phyloP scores from a whole-genome alignment of 2,888 invertebrate species.

The Scaeva pyrastri region DNA sequence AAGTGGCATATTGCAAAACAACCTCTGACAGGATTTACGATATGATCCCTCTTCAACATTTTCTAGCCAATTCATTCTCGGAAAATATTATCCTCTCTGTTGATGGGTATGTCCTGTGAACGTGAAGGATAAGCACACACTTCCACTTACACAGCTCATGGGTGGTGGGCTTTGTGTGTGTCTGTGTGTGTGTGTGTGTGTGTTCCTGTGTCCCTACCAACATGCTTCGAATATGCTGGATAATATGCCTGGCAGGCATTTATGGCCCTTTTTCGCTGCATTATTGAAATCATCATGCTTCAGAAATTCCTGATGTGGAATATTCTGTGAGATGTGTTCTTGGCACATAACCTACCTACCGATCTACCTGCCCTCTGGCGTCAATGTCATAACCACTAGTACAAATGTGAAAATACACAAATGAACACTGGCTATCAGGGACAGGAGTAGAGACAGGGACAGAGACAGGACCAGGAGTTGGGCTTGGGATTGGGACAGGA shows the following conservation, averaged over 20 bases:
- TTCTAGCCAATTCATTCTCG: conserved; percentile 71
- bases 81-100: conserved; percentile 57
- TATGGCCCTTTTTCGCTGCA: conserved; percentile 64
- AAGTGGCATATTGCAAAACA: conserved; percentile 72
- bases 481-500: neutral
- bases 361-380: conserved; percentile 58
- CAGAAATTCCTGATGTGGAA: conserved; percentile 65
- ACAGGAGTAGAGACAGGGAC: neutral
- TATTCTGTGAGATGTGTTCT: conserved; percentile 43
- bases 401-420: conserved; percentile 52
- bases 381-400: conserved; percentile 50
- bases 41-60: conserved; percentile 62
- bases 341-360: conserved; percentile 2
- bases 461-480: neutral
- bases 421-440: conserved; percentile 21
- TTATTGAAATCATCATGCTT: conserved; percentile 75
- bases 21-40: conserved; percentile 72
- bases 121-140: conserved; percentile 5
- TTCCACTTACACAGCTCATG: neutral
- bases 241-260: conserved; percentile 53
- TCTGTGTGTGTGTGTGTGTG: neutral
- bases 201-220: neutral
- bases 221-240: conserved; percentile 57
- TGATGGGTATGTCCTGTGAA: conserved; percentile 68
- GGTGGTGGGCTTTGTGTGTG: conserved; percentile 7